Evolutionary conservation across 2,113 vertebrate species (phyloP), one percentile per base, ranked within the genome.

Genomic region (Barbus barbus): DNA sequence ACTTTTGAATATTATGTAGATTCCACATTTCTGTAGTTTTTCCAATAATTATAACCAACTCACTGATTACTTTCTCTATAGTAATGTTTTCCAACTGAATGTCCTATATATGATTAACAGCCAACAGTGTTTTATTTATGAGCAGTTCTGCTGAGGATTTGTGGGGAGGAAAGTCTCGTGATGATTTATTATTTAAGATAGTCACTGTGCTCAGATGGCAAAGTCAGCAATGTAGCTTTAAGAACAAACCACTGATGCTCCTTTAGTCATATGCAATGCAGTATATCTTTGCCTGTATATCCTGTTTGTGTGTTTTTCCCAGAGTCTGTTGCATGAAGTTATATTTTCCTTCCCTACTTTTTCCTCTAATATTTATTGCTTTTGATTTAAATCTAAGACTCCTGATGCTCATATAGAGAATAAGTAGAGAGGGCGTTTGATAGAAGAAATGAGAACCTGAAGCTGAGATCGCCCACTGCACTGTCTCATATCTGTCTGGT

Each of bases 241-340:
- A 11, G 56, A 61, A 41, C n/a, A 78, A 63, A 61, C 33, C 77
- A 16, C 77, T 78, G 77, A 63, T 78, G n/a, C 36, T 78, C 51
- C 5, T 20, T 58, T 78, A 58, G 75, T 78, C 56, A 78, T 78
- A 26, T 78, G 56, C 41, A 44, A 14, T 78, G 56, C 51, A 58
- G 22, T 60, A 58, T 77, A 36, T 77, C 75, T 58, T 28, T 77
- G 18, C 22, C 31, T 77, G 26, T 75, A 76, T 33, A 33, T 76
- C 46, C 46, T 38, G 20, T 77, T 77, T 58, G 4, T 14, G 7
- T 51, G 3, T 28, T 53, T 7, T n/a, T 4, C 22, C 28, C 28
- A 24, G 12, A 24, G 1, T 33, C 22, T 28, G 3, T 61, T 11
- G 33, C 22, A 3, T 78, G 22, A 41, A 26, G 8, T 5, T 58